Evolutionary conservation across 53 echinoderm and acorn worm genomes (phyloP).

Genomic region (Paracentrotus lividus): DNA sequence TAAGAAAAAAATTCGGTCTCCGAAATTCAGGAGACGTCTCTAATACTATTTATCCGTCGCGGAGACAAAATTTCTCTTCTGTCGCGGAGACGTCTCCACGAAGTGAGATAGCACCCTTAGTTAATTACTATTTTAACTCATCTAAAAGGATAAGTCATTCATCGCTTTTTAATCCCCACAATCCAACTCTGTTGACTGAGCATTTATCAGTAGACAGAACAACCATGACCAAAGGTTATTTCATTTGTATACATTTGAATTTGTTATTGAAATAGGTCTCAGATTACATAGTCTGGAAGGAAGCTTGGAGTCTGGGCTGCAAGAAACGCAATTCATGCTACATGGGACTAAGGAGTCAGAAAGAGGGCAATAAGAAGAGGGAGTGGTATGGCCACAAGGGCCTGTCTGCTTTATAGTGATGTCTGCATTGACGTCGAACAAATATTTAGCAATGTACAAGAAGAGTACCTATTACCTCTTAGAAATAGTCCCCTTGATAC

Average conservation of each 20-base stretch:
- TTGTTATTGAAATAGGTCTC: neutral
- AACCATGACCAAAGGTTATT: constrained; percentile 22
- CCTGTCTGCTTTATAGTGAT: neutral
- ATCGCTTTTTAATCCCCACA: neutral
- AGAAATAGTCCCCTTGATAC: no score
- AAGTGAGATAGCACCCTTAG: no score
- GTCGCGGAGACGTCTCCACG: no score
- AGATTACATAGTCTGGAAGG: neutral
- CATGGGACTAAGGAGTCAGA: neutral
- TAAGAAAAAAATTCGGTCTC: no score
- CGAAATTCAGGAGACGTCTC: no score
- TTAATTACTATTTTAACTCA: neutral
- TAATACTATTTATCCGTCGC: no score
- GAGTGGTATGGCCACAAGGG: neutral
- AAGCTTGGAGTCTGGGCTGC: neutral
- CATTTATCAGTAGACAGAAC: neutral
- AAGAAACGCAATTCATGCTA: constrained; percentile 3
- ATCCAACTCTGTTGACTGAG: neutral
- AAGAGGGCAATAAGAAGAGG: neutral
- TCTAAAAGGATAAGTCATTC: constrained; percentile 6
- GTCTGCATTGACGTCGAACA: neutral
- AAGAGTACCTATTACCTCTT: neutral
- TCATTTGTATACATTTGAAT: constrained; percentile 7
- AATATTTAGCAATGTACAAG: neutral
- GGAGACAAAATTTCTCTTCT: no score